phyloP scores from a whole-genome alignment of 2,888 invertebrate species.

The Lepidocyrtoides sp. region DNA sequence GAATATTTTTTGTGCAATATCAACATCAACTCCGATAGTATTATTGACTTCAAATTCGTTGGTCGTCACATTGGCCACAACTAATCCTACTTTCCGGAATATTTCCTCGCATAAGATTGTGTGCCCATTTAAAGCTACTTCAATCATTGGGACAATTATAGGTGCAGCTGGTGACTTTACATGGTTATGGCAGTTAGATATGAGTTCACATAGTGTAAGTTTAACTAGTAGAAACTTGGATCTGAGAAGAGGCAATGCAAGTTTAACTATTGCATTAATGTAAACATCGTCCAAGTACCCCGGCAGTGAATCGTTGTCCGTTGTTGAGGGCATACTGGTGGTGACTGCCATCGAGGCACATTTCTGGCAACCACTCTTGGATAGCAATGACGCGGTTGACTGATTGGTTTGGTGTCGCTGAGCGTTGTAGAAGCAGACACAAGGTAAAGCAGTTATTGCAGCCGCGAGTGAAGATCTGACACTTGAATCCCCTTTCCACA shows the following conservation, averaged over 20 bases:
- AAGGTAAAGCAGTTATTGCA: conserved; percentile 49
- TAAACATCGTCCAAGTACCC: neutral
- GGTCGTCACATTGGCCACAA: neutral
- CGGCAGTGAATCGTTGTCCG: neutral
- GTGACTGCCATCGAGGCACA: neutral
- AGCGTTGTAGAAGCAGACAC: conserved; percentile 24
- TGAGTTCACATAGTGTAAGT: conserved; percentile 24
- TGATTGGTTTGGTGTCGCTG: neutral
- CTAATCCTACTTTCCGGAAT: conserved; percentile 35
- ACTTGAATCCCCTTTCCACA: conserved; percentile 33
- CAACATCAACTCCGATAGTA: neutral
- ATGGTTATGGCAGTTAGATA: conserved; percentile 30
- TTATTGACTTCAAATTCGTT: neutral
- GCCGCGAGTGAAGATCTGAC: conserved; percentile 28
- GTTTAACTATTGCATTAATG: neutral
- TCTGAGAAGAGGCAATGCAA: conserved; percentile 17
- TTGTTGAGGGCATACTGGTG: no score
- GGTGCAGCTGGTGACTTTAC: neutral
- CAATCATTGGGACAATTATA: conserved; percentile 2
- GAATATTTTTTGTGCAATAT: conserved; percentile 26
- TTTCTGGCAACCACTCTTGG: conserved; percentile 4
- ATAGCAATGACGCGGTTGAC: neutral
- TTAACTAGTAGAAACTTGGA: conserved; percentile 45
- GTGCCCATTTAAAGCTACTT: conserved; percentile 49
- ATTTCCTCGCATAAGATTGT: conserved; percentile 35